phyloP scores from a whole-genome alignment of 2,113 vertebrate species.

The Carettochelys insculpta region DNA sequence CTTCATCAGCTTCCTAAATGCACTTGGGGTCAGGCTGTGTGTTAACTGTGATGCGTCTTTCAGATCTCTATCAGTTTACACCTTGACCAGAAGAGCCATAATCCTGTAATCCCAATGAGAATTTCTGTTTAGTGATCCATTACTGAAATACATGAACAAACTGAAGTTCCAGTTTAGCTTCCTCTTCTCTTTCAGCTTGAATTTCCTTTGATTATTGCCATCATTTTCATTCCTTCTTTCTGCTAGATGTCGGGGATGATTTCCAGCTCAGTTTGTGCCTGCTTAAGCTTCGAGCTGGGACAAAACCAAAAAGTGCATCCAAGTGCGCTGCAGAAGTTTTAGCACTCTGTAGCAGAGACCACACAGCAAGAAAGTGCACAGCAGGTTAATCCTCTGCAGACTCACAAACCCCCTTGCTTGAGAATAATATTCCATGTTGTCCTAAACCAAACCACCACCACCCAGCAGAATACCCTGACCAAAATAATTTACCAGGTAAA shows the following conservation, averaged over 20 bases:
- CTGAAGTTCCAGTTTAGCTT: constrained; percentile 49
- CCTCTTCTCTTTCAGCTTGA: constrained; percentile 12
- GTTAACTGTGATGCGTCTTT: constrained; percentile 62
- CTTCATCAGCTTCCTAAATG: constrained; percentile 60
- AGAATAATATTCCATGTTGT: not conserved
- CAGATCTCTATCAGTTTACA: constrained; percentile 56
- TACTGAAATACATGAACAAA: constrained; percentile 26
- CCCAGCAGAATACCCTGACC: not conserved
- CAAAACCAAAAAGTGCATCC: too few relatives aligned
- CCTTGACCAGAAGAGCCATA: constrained; percentile 19
- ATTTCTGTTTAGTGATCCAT: not conserved
- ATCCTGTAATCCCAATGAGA: constrained; percentile 25
- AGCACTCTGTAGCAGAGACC: too few relatives aligned
- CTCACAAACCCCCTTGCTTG: not conserved
- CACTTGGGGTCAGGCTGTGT: constrained; percentile 43
- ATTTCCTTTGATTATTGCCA: not conserved
- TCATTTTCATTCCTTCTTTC: not conserved
- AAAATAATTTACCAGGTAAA: not conserved
- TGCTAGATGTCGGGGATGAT: not conserved
- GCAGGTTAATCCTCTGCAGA: not conserved
- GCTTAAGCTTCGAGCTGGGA: not conserved
- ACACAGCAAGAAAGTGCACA: too few relatives aligned
- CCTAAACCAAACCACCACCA: fast-evolving
- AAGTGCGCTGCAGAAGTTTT: too few relatives aligned
- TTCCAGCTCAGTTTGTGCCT: not conserved